Evolutionary conservation across 2,888 invertebrate genomes (phyloP), one percentile per base, ranked within the genome.

Genomic region (Anticlea derivata): DNA sequence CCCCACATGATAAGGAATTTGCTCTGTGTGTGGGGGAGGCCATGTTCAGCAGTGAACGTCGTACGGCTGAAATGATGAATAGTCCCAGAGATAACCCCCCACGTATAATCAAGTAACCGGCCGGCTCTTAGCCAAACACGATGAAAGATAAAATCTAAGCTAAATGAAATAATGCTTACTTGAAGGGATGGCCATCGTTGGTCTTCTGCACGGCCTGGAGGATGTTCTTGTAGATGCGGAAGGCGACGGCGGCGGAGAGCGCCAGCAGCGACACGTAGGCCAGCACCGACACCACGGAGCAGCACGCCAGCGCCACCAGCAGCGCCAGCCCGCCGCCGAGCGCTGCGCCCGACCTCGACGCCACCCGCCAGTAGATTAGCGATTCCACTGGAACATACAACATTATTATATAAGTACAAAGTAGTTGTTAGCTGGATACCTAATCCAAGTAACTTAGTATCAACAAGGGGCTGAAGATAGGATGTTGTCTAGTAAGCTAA

Each of bases 321-420:
- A 97, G 93, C 75, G 95, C 93, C 78, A 99, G 93, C 67, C 96
- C 95, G 68, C 95, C 95, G 79, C 97, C 98, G 84, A 99, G 97
- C 63, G 98, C 98, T 73, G 95, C 94, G 66, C 97, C 99, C 63
- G 98, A 97, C 90, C 96, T 97, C 92, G 96, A 97, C 68, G 97
- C 96, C 92, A 97, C 96, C 66, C 98, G 95, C 99, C 99, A 99
- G 93, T 99, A 99, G 86, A 99, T 96, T 86, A 99, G 93, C 78
- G 97, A 96, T 90, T 97, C 96, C 94, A 97, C 97, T 97, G 92
- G 5, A 94, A 93, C 29, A 10, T 33, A 12, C 35, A 26, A 27
- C 27, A 29, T 20, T 6, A 17, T 3, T 3, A 17, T 17, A 17
- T 17, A 17, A n/a, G n/a, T n/a, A n/a, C n/a, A n/a, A n/a, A n/a